A percentile compares a stretch with the other conserved stretches of the same genome.
Evolutionary conservation across 1,140 invertebrate species (phyloP).

Genomic region (Pinna nobilis): DNA sequence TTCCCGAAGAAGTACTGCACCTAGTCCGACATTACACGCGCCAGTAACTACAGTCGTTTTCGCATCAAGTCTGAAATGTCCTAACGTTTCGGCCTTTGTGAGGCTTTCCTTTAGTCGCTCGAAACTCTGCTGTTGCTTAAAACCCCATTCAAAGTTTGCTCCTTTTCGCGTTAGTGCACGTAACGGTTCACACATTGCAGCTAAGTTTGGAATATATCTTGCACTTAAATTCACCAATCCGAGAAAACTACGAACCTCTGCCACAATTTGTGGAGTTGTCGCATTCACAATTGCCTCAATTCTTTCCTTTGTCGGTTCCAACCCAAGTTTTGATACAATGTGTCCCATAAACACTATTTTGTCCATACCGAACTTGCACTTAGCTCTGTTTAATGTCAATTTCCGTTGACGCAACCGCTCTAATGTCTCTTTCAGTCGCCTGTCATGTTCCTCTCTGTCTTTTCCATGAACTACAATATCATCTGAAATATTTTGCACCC

Average conservation of each 20-base stretch:
- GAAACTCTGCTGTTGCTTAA: slow-evolving; percentile 31
- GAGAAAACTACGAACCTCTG: slow-evolving; percentile 42
- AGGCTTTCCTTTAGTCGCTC: slow-evolving; percentile 12
- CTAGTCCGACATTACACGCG: slow-evolving; percentile 40
- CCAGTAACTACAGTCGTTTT: slow-evolving; percentile 40
- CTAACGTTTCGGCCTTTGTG: slow-evolving; percentile 9
- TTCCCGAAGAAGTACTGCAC: slow-evolving; percentile 47
- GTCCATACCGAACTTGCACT: slow-evolving; percentile 48
- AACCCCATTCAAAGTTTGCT: slow-evolving; percentile 33
- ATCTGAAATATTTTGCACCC: slow-evolving; percentile 54
- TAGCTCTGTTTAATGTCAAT: slow-evolving; percentile 43
- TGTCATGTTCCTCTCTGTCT: slow-evolving; percentile 41
- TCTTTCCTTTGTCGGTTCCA: slow-evolving; percentile 29
- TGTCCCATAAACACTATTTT: slow-evolving; percentile 50
- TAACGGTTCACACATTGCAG: slow-evolving; percentile 42
- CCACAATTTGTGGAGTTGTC: slow-evolving; percentile 16
- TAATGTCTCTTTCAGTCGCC: slow-evolving; percentile 37
- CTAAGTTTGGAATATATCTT: slow-evolving; percentile 39
- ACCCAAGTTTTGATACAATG: slow-evolving; percentile 46
- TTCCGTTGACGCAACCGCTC: slow-evolving; percentile 32
- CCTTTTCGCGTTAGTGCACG: slow-evolving; percentile 37
- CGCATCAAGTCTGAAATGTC: slow-evolving; percentile 24
- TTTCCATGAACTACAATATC: slow-evolving; percentile 57
- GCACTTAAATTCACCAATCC: slow-evolving; percentile 45
- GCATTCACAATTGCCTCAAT: slow-evolving; percentile 35